Base-by-base conservation (phyloP, 2,113 vertebrate species). In the Nesoenas mayeri region DNA sequence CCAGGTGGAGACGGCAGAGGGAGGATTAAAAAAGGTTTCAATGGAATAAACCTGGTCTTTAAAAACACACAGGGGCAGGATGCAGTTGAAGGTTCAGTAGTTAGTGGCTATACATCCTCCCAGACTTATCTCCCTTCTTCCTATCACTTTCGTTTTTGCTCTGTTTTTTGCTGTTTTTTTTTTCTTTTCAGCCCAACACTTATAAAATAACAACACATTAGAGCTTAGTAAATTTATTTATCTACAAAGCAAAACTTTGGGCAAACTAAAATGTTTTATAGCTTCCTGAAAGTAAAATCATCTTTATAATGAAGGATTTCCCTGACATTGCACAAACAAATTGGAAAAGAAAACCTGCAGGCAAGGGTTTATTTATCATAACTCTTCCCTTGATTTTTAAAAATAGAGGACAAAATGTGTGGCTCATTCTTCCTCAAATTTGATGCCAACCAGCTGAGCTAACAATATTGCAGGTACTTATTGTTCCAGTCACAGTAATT, bases 261-360 rank as follows among this genome's bases (percentile, higher is more conserved):
- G 58, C 60, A 86, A 95, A 90, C 14, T 48, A 78, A 95, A 93
- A 86, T 60, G 67, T 57, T 88, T 79, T 88, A 85, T 28, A 77
- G 60, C 48, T 82, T 95, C 64, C 80, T 94, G 70, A 93, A 96
- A 89, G 75, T 75, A 75, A 91, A 96, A 92, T 89, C 60, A 79
- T 93, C 71, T 94, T 84, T 96, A 83, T 80, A 96, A 95, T 86
- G 93, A 96, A 96, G 88, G 66, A 90, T 95, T 93, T 96, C 86
- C 90, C 74, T 85, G 86, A 92, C 77, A 88, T 7, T 69, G 67
- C 77, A 94, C 57, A 91, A 91, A 94, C 56, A 95, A 95, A 95
- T 36, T 44, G 61, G n/a, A 92, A 95, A 94, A 85, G 53, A 92
- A 95, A 93, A 93, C 80, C 88, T 69, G 62, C 44, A 72, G 83